Conservation (phyloP, 2,797 vertebrate species). For the Brachymystax lenok region DNA sequence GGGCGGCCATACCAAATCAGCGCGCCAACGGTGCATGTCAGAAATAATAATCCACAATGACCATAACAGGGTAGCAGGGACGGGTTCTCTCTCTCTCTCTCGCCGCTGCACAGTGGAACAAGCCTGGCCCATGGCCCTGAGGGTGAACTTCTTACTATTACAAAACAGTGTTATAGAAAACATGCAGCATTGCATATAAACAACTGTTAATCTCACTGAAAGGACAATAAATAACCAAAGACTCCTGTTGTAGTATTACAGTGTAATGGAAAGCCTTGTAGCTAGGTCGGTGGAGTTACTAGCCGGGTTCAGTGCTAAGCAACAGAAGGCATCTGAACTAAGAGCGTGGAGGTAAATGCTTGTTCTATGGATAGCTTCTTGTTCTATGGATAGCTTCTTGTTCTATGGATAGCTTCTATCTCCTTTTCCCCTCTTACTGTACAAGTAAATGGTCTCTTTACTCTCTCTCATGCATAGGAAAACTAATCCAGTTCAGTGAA, state of each 20-base stretch:
- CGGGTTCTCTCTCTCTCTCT: not conserved
- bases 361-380: too few relatives aligned
- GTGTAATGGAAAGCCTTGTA: not conserved
- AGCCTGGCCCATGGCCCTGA: not conserved
- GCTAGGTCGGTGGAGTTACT: conserved; percentile 27
- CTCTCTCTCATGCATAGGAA: conserved; percentile 3
- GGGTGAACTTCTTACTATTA: conserved; percentile 26
- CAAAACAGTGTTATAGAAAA: conserved; percentile 63
- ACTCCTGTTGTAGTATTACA: conserved; percentile 26
- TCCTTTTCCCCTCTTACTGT: conserved; percentile 18
- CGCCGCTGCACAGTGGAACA: not conserved
- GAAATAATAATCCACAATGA: conserved; percentile 63
- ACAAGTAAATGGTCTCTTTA: not conserved
- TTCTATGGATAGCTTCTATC: not conserved
- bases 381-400: too few relatives aligned
- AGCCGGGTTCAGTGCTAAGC: not conserved
- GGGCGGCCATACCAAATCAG: conserved; percentile 50
- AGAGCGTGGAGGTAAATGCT: too few relatives aligned
- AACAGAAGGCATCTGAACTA: too few relatives aligned
- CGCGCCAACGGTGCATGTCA: conserved; percentile 55
- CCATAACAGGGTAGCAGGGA: conserved; percentile 12
- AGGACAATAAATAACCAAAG: conserved; percentile 59
- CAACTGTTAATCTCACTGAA: conserved; percentile 53
- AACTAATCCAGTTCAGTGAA: not conserved
- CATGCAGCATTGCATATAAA: conserved; percentile 53